Conservation (phyloP, 2,888 invertebrate species). For the Papilio demoleus region DNA sequence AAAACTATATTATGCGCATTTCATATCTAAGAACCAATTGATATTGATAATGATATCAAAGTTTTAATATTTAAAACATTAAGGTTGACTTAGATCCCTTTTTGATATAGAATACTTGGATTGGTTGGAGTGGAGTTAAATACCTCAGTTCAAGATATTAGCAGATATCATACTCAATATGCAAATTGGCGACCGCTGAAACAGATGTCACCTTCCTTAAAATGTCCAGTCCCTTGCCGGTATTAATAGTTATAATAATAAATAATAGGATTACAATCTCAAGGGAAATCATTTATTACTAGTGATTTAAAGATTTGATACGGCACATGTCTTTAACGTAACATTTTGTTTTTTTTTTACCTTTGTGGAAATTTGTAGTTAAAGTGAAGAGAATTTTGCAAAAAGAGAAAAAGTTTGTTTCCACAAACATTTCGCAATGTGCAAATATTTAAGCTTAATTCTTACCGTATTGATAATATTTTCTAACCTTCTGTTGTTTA, state of each 20-base stretch:
- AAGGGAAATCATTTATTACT: not conserved
- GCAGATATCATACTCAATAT: conserved; percentile 14
- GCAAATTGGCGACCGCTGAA: conserved; percentile 10
- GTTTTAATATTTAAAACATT: not conserved
- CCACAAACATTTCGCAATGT: not conserved
- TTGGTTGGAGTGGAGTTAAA: conserved; percentile 14
- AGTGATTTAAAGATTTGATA: too few relatives aligned
- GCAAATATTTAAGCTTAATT: too few relatives aligned
- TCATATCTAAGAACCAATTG: not conserved
- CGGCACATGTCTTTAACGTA: not conserved
- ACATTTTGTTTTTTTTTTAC: not conserved
- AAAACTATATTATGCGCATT: not conserved
- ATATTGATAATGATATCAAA: conserved; percentile 4
- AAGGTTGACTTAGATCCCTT: conserved; percentile 2
- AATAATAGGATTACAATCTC: not conserved
- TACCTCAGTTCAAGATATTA: conserved; percentile 18
- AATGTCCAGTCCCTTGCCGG: conserved; percentile 21
- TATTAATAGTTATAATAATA: conserved; percentile 8
- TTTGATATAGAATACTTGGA: conserved; percentile 29
- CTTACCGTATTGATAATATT: too few relatives aligned
- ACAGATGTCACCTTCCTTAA: conserved; percentile 17
- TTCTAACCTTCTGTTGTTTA: too few relatives aligned
- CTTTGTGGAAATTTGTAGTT: not conserved
- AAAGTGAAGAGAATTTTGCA: not conserved
- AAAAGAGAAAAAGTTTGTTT: not conserved